These are phyloP conservation scores for Thamnaconus septentrionalis DNA, from an alignment of 2,113 vertebrate species.

Conservation along the genomic window DNA sequence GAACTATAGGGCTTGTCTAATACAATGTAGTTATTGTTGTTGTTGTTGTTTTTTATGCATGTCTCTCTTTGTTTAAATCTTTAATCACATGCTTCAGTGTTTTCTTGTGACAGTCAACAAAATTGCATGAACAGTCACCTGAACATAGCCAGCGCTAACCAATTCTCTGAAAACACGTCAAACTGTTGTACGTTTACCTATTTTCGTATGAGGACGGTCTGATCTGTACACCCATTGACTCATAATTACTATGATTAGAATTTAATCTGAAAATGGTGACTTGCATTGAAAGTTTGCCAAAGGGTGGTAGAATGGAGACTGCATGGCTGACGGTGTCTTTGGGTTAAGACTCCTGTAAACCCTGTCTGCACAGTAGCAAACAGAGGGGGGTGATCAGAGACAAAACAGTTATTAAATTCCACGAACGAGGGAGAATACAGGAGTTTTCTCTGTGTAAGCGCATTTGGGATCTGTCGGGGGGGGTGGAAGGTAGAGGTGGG, in stretches of 20 bases:
- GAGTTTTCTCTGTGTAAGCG: not conserved
- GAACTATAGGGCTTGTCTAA: too few species aligned
- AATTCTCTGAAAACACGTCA: not conserved
- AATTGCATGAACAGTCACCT: not conserved
- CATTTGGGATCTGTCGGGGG: too few species aligned
- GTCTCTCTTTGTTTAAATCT: slow-evolving; percentile 7
- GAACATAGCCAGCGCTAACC: not conserved
- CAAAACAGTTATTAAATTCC: slow-evolving; percentile 67
- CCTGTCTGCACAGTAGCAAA: slow-evolving; percentile 55
- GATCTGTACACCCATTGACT: slow-evolving; percentile 9
- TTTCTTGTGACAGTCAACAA: slow-evolving; percentile 7
- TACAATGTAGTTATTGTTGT: not conserved
- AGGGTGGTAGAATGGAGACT: slow-evolving; percentile 49
- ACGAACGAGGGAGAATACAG: slow-evolving; percentile 44
- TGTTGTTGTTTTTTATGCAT: not conserved
- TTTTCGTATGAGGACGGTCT: slow-evolving; percentile 1
- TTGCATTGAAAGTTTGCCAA: slow-evolving; percentile 42
- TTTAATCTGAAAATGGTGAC: slow-evolving; percentile 49
- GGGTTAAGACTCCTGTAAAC: slow-evolving; percentile 61
- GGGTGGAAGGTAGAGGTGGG: too few species aligned
- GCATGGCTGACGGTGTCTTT: slow-evolving; percentile 54
- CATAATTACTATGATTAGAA: slow-evolving; percentile 16
- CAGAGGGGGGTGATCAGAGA: slow-evolving; percentile 51
- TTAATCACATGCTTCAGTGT: slow-evolving; percentile 7
- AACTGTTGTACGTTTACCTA: not conserved